Percentiles rank a stretch among this genome's conserved stretches.
Evolutionary conservation across 2,888 invertebrate species (phyloP).

Genomic region (Papilio protenor): DNA sequence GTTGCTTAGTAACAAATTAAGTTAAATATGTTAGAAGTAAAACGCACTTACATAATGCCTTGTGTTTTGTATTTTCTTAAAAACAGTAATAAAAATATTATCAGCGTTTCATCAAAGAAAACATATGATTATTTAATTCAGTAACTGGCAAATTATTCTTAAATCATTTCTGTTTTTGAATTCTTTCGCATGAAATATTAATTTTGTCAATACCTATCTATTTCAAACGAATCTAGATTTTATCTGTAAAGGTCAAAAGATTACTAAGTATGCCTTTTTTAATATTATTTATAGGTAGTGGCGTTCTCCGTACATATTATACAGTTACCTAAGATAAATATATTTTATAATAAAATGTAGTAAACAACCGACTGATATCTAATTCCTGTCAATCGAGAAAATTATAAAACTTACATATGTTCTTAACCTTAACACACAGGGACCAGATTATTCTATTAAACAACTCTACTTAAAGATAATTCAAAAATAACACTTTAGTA

Average conservation of each 20-base stretch:
- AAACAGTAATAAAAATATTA: background rate
- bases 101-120: background rate
- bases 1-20: background rate
- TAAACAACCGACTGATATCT: background rate
- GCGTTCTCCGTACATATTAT: background rate
- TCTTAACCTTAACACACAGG: no score
- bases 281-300: background rate
- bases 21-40: background rate
- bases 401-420: background rate
- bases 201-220: background rate
- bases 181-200: background rate
- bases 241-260: slow-evolving; percentile 10
- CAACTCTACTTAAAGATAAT: background rate
- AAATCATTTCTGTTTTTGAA: slow-evolving; percentile 1
- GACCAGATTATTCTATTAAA: no score
- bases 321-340: background rate
- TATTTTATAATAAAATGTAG: no score
- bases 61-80: background rate
- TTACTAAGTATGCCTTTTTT: background rate
- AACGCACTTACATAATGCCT: background rate
- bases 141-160: background rate
- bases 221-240: background rate
- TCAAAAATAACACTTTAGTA: background rate
- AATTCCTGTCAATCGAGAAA: background rate
- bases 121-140: background rate